Evolutionary conservation across 2,888 invertebrate species (phyloP).

Genomic region (Boloria selene): DNA sequence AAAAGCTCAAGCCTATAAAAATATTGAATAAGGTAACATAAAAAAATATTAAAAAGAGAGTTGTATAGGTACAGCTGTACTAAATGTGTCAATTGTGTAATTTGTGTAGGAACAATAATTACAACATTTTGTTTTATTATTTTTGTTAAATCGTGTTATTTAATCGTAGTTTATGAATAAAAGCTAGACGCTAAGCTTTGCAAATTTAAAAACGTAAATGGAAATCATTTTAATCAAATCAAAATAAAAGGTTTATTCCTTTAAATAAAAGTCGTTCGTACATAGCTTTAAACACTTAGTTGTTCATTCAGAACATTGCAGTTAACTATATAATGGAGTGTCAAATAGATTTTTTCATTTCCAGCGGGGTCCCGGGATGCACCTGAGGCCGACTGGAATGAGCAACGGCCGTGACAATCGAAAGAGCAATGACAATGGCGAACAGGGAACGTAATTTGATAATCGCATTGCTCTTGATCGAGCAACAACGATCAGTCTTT

Average conservation of each 20-base stretch:
- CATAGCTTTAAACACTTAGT: constrained; percentile 11
- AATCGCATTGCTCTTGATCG: constrained; percentile 76
- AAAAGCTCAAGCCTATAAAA: too few species aligned
- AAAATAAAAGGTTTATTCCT: neutral
- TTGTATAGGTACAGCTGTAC: too few species aligned
- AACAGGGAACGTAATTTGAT: constrained; percentile 77
- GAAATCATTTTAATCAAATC: neutral
- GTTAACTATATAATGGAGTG: constrained; percentile 26
- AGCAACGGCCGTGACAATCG: constrained; percentile 76
- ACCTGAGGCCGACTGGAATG: constrained; percentile 54
- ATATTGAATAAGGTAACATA: too few species aligned
- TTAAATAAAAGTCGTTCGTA: too few species aligned
- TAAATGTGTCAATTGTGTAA: too few species aligned
- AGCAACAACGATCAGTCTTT: constrained; percentile 64
- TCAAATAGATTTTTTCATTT: constrained; percentile 40
- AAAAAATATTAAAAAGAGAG: too few species aligned
- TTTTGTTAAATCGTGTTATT: neutral
- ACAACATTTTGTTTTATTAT: neutral
- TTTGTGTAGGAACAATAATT: too few species aligned
- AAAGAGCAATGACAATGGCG: constrained; percentile 67
- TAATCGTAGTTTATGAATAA: neutral
- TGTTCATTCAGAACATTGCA: constrained; percentile 15
- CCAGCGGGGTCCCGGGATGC: constrained; percentile 50
- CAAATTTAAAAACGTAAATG: constrained; percentile 3
- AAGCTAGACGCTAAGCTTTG: constrained; percentile 4